phyloP scores from a whole-genome alignment of 2,797 vertebrate genomes.

The Tinamus major region DNA sequence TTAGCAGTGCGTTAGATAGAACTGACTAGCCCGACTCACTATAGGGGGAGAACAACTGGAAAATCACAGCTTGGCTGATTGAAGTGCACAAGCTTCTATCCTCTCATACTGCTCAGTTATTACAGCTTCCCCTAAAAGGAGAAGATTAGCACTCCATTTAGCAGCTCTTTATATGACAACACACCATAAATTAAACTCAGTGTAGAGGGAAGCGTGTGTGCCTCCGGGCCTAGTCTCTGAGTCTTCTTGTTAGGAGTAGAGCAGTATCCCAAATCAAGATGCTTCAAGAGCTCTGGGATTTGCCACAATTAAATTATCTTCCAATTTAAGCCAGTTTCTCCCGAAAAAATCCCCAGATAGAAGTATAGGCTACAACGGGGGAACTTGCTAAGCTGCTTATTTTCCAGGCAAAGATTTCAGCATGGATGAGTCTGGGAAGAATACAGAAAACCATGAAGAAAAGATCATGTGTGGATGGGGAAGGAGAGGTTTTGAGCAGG shows the following conservation, averaged over 20 bases:
- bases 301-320: not conserved
- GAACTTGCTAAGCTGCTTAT: not conserved
- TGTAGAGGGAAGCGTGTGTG: not conserved
- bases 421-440: not conserved
- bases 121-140: not conserved
- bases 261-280: not conserved
- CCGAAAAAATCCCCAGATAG: not conserved
- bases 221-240: not conserved
- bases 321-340: not conserved
- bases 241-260: not conserved
- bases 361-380: not conserved
- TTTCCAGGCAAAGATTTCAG: not conserved
- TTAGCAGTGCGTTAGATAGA: not conserved
- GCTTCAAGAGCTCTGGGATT: not conserved
- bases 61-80: not conserved
- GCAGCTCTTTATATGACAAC: not conserved
- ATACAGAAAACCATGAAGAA: not conserved
- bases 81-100: not conserved
- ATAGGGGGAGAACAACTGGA: not conserved
- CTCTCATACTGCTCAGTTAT: not conserved
- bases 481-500: not conserved
- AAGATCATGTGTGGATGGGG: fast-evolving
- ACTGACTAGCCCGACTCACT: not conserved
- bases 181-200: not conserved
- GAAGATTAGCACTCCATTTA: slow-evolving; percentile 3